Evolutionary conservation across 1,140 invertebrate genomes (phyloP).

Genomic region (Magallana angulata): DNA sequence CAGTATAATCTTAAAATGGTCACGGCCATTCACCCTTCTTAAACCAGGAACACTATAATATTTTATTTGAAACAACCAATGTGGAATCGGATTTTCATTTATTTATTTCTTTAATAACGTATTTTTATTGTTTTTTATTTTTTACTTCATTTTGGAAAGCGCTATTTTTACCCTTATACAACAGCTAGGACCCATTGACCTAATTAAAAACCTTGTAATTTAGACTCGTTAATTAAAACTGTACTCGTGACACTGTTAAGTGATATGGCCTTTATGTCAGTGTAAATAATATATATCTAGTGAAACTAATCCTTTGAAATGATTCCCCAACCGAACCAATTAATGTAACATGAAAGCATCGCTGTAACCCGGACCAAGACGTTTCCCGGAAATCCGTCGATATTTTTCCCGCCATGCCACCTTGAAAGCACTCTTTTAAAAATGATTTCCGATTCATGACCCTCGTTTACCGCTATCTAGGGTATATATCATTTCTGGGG

Average conservation of each 20-base stretch:
- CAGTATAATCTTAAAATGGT: no score
- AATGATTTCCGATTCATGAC: not conserved
- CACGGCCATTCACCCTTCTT: no score
- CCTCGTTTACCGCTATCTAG: not conserved
- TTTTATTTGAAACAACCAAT: no score
- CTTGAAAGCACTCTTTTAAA: not conserved
- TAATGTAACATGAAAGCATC: not conserved
- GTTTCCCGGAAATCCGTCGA: not conserved
- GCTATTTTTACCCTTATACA: no score
- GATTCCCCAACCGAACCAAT: not conserved
- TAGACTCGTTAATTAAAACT: not conserved
- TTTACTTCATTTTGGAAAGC: no score
- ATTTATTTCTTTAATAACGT: no score
- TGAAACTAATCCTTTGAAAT: conserved; percentile 5
- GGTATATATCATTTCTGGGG: no score
- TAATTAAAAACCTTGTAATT: not conserved
- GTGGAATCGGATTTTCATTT: no score
- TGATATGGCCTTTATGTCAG: not conserved
- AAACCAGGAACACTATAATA: no score
- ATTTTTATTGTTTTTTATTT: no score
- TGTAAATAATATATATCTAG: conserved; percentile 21
- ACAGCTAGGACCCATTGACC: not conserved
- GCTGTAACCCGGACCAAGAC: not conserved
- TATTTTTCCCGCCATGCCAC: not conserved
- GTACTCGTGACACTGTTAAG: not conserved